phyloP scores from a whole-genome alignment of 2,888 invertebrate species.

The Drosophila rellima region DNA sequence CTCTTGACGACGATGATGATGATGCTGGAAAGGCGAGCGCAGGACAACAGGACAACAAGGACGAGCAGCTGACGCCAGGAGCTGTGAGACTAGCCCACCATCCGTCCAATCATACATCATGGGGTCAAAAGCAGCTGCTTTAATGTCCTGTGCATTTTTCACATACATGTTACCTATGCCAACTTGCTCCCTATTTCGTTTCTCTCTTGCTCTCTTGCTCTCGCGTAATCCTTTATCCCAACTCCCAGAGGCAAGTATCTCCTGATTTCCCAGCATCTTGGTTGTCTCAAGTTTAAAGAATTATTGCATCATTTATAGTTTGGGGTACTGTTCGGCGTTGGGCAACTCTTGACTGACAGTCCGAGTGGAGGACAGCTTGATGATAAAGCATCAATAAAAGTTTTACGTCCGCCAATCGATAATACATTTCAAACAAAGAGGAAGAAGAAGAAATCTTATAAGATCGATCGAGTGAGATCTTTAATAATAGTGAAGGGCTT shows the following conservation, averaged over 20 bases:
- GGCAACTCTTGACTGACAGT: slow-evolving; percentile 29
- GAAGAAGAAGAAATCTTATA: not conserved
- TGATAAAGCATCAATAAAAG: slow-evolving; percentile 27
- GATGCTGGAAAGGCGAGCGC: not conserved
- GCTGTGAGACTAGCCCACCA: slow-evolving; percentile 12
- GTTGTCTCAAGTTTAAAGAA: slow-evolving; percentile 47
- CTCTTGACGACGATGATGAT: slow-evolving; percentile 16
- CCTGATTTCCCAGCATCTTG: slow-evolving; percentile 42
- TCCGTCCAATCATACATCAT: slow-evolving; percentile 39
- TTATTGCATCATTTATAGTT: slow-evolving; percentile 51
- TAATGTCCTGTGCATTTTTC: slow-evolving; percentile 60
- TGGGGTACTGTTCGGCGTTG: not conserved
- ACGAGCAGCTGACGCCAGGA: slow-evolving; percentile 35
- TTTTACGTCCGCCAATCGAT: not conserved
- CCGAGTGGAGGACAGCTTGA: slow-evolving; percentile 35
- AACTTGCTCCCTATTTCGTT: slow-evolving; percentile 5
- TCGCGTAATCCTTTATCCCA: slow-evolving; percentile 45
- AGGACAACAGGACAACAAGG: slow-evolving; percentile 10
- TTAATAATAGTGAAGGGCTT: no score
- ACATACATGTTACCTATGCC: slow-evolving; percentile 48
- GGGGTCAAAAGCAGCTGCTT: slow-evolving; percentile 33
- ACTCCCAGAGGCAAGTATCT: slow-evolving; percentile 55
- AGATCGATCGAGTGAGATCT: not conserved
- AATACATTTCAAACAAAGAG: not conserved
- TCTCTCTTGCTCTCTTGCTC: not conserved